Evolutionary conservation across 2,888 invertebrate genomes (phyloP).

Genomic region (Megalurothrips usitatus): DNA sequence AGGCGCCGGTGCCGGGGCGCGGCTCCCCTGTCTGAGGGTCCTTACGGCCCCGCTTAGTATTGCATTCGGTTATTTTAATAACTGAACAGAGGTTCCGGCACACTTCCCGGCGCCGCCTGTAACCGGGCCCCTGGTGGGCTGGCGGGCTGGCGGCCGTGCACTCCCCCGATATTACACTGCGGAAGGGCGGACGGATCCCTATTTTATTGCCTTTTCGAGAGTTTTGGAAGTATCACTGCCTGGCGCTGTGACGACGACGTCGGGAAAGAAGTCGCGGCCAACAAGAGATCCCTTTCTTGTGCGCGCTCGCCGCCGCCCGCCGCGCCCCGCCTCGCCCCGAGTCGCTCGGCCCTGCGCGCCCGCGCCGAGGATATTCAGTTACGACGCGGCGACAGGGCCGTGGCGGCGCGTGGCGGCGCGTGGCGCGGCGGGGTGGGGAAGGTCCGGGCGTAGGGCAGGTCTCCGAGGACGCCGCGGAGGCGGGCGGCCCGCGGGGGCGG

Average conservation of each 20-base stretch:
- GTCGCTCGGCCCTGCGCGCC: background rate
- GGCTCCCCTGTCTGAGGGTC: too few species aligned
- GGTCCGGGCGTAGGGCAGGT: too few species aligned
- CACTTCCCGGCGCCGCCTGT: too few species aligned
- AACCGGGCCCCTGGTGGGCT: too few species aligned
- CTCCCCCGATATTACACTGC: too few species aligned
- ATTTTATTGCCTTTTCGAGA: background rate
- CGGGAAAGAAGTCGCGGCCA: background rate
- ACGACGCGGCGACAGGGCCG: background rate
- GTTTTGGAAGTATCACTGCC: background rate
- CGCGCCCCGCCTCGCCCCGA: background rate
- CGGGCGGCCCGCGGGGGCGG: background rate
- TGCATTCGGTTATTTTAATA: too few species aligned
- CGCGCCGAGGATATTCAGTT: constrained; percentile 6
- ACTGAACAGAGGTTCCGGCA: too few species aligned
- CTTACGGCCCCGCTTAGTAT: too few species aligned
- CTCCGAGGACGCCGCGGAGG: background rate
- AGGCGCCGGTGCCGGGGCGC: too few species aligned
- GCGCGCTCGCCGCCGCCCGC: background rate
- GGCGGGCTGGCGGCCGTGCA: too few species aligned
- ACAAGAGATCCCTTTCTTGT: background rate
- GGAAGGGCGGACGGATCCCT: background rate
- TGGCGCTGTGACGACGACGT: too few species aligned
- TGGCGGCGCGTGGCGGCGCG: background rate
- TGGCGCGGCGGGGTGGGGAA: background rate